Conservation (phyloP, 1,140 invertebrate genomes). For the Drosophila biarmipes region DNA sequence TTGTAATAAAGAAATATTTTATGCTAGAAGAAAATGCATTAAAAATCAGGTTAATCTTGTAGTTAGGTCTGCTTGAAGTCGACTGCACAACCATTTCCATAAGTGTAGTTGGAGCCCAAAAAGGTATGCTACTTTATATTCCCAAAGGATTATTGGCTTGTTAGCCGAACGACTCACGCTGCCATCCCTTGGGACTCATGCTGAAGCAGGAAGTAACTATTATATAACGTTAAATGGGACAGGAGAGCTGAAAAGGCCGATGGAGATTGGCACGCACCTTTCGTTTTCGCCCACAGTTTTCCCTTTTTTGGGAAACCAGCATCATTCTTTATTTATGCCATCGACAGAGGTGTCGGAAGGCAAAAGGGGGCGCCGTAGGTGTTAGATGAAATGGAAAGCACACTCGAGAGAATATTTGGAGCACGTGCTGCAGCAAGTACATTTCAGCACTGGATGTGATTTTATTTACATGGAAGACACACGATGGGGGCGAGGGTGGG, state of each 20-base stretch:
- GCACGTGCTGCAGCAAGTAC: constrained; percentile 63
- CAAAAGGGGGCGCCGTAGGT: constrained; percentile 11
- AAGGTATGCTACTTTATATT: neutral
- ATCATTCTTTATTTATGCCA: constrained; percentile 80
- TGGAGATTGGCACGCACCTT: constrained; percentile 63
- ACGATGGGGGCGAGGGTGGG: constrained; percentile 4
- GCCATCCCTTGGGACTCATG: constrained; percentile 36
- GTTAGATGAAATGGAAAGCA: constrained; percentile 80
- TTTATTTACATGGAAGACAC: constrained; percentile 63
- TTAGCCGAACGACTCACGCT: constrained; percentile 46
- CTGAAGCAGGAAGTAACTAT: constrained; percentile 67
- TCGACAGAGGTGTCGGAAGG: constrained; percentile 7
- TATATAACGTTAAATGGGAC: constrained; percentile 68
- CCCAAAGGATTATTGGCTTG: constrained; percentile 5
- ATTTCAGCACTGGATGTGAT: constrained; percentile 69
- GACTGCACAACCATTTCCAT: neutral
- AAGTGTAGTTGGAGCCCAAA: neutral
- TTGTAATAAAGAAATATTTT: too few relatives aligned
- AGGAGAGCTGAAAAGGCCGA: constrained; percentile 17
- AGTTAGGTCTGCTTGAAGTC: neutral
- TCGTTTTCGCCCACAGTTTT: constrained; percentile 22
- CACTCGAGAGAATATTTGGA: constrained; percentile 78
- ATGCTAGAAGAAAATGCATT: too few relatives aligned
- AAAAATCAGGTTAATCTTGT: too few relatives aligned
- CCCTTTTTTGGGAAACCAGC: constrained; percentile 30